Conservation (phyloP, 2,888 invertebrate species). For the Dastarcus helophoroides region DNA sequence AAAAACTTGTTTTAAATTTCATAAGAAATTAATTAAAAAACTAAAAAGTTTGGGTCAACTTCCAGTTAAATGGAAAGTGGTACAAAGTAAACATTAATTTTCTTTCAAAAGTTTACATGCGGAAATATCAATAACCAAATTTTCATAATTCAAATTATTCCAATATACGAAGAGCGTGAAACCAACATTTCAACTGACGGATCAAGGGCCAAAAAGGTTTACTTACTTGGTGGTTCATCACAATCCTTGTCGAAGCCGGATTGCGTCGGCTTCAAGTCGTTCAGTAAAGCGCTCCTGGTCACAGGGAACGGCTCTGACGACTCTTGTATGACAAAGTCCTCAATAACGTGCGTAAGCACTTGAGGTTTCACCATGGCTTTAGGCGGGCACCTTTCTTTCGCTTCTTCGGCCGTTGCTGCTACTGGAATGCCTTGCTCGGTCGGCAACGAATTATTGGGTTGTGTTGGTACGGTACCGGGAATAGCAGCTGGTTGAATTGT, state of each 20-base stretch:
- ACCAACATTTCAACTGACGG: no score
- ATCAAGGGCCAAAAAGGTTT: no score
- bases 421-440: conserved; percentile 28
- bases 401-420: conserved; percentile 34
- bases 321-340: conserved; percentile 94
- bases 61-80: no score
- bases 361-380: conserved; percentile 93
- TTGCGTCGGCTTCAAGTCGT: conserved; percentile 32
- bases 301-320: conserved; percentile 85
- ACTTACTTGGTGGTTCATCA: conserved; percentile 73
- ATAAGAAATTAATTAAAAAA: no score
- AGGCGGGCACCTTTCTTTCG: conserved; percentile 49
- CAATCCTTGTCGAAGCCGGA: conserved; percentile 45
- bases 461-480: conserved; percentile 31
- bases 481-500: conserved; percentile 30
- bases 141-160: no score
- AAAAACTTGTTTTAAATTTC: no score
- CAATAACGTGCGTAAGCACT: conserved; percentile 91
- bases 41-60: no score
- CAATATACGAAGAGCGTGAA: no score
- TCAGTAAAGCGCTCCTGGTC: conserved; percentile 37
- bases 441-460: conserved; percentile 16
- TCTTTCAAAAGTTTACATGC: no score
- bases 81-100: no score
- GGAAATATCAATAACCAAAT: no score